phyloP scores from a whole-genome alignment of 1,140 invertebrate genomes.

The Drosophila sp. region DNA sequence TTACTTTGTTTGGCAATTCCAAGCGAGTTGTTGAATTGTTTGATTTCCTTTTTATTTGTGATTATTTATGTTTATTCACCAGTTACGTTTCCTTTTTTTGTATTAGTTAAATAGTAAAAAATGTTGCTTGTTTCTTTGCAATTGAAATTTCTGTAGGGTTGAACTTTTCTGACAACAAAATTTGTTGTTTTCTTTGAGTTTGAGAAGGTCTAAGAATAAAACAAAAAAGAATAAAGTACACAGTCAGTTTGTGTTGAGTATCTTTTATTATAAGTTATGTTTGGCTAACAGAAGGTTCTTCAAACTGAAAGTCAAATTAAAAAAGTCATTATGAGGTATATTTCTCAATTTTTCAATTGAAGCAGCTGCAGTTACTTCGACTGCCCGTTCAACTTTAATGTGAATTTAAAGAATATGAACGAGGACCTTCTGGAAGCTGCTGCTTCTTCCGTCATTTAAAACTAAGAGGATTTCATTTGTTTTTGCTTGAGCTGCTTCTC shows the following conservation, averaged over 20 bases:
- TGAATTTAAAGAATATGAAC: constrained; percentile 46
- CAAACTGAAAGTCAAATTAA: not conserved
- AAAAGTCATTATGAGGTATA: not conserved
- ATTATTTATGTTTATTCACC: constrained; percentile 60
- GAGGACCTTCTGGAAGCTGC: not conserved
- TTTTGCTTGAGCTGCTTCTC: constrained; percentile 50
- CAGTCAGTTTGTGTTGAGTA: too few species aligned
- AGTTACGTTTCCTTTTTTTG: not conserved
- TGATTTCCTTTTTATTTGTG: constrained; percentile 76
- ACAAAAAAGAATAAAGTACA: too few species aligned
- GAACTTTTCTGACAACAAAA: not conserved
- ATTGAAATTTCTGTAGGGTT: too few species aligned
- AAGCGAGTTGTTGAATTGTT: constrained; percentile 77
- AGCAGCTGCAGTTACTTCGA: not conserved
- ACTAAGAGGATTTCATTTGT: constrained; percentile 76
- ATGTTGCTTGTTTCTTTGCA: too few species aligned
- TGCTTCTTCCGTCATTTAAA: constrained; percentile 19
- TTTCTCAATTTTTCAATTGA: constrained; percentile 1
- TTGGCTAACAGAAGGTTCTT: too few species aligned
- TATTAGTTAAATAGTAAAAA: not conserved
- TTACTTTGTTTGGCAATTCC: constrained; percentile 53
- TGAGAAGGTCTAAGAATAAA: constrained; percentile 32
- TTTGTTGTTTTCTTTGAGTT: constrained; percentile 25
- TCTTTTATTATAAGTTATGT: too few species aligned
- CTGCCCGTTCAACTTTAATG: constrained; percentile 40